A percentile compares a stretch with the other conserved stretches of the same genome.
Conservation (phyloP, 1,140 invertebrate genomes). For the Drosophila oshimai region DNA sequence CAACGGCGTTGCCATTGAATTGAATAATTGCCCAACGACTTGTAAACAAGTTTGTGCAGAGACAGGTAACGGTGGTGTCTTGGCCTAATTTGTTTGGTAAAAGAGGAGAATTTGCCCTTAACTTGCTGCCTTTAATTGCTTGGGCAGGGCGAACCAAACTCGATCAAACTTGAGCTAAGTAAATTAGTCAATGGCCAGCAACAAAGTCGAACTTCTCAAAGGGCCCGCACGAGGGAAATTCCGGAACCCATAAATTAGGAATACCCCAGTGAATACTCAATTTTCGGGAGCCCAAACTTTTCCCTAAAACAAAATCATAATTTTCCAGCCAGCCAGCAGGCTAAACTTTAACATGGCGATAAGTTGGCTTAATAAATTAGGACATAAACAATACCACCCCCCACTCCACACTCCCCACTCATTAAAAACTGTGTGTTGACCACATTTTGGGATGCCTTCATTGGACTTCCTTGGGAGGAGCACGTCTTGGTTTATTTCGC, state of each 20-base stretch:
- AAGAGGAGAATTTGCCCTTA: too few species aligned
- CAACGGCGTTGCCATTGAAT: slow-evolving; percentile 55
- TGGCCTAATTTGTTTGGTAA: slow-evolving; percentile 54
- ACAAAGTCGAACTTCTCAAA: slow-evolving; percentile 1
- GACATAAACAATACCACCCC: not conserved
- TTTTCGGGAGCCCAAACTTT: not conserved
- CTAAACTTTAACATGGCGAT: not conserved
- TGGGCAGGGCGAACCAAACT: slow-evolving; percentile 17
- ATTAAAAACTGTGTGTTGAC: not conserved
- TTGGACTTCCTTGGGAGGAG: not conserved
- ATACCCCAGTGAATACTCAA: slow-evolving; percentile 24
- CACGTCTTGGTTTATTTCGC: slow-evolving; percentile 32
- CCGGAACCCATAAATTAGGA: slow-evolving; percentile 11
- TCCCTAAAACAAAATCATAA: slow-evolving; percentile 7
- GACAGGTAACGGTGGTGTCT: slow-evolving; percentile 11
- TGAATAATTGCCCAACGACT: slow-evolving; percentile 75
- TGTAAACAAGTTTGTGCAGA: slow-evolving; percentile 59
- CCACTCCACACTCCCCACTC: not conserved
- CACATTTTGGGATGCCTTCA: slow-evolving; percentile 7
- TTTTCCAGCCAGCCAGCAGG: not conserved
- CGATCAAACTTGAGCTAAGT: slow-evolving; percentile 32
- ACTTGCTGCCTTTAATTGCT: slow-evolving; percentile 31
- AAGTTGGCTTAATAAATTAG: slow-evolving; percentile 17
- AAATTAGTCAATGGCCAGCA: slow-evolving; percentile 30
- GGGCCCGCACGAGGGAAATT: not conserved